phyloP scores from a whole-genome alignment of 2,888 invertebrate genomes.

The Lasioglossum figueresi region DNA sequence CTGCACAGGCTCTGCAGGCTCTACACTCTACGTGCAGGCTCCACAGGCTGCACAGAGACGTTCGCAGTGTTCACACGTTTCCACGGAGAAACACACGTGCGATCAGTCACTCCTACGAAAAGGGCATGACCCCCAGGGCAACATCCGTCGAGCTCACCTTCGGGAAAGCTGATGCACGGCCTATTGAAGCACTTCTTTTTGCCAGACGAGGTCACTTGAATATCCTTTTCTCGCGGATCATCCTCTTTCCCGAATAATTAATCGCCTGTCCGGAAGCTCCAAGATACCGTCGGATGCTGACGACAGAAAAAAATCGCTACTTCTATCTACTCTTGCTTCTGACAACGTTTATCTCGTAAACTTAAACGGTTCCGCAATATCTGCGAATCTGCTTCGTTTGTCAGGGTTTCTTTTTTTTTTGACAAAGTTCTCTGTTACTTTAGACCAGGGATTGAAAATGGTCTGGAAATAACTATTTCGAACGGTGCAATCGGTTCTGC shows the following conservation, averaged over 20 bases:
- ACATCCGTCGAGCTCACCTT: slow-evolving; percentile 44
- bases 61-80: slow-evolving; percentile 39
- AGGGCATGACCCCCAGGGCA: slow-evolving; percentile 49
- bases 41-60: background rate
- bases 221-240: slow-evolving; percentile 38
- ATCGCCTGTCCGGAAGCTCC: slow-evolving; percentile 25
- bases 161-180: slow-evolving; percentile 47
- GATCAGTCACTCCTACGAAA: slow-evolving; percentile 52
- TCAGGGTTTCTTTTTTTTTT: background rate
- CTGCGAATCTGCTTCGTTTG: background rate
- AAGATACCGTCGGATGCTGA: background rate
- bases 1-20: background rate
- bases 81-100: slow-evolving; percentile 24
- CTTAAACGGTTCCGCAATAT: background rate
- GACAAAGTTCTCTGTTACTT: background rate
- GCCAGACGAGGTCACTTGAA: slow-evolving; percentile 53
- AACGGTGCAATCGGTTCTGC: too few relatives aligned
- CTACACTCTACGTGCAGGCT: background rate
- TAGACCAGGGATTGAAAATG: too few relatives aligned
- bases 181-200: slow-evolving; percentile 38
- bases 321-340: background rate
- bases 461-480: too few relatives aligned
- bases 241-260: slow-evolving; percentile 34
- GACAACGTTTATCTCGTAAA: background rate
- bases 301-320: background rate